phyloP scores from a whole-genome alignment of 2,113 vertebrate genomes.

The Megaleporinus macrocephalus region DNA sequence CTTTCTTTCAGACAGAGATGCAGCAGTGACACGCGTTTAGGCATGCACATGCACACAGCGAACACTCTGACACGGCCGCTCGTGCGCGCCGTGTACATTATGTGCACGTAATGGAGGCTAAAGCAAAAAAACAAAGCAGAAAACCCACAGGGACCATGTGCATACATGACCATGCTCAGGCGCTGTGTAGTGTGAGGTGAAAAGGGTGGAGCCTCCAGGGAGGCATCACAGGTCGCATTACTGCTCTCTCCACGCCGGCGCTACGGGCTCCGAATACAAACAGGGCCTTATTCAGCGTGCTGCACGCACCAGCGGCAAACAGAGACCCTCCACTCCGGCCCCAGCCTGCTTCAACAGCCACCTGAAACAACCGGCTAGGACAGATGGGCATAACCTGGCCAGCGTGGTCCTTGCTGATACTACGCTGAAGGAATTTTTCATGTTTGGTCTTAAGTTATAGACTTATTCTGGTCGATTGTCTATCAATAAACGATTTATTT shows the following conservation, averaged over 20 bases:
- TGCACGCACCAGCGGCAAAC: conserved; percentile 27
- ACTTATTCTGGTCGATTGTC: no score
- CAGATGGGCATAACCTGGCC: background rate
- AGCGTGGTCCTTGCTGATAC: no score
- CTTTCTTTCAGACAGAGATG: background rate
- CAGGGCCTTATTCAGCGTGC: conserved; percentile 57
- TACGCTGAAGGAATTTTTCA: background rate
- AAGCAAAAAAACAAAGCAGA: conserved; percentile 1
- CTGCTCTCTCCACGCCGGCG: conserved; percentile 15
- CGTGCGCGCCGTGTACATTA: background rate
- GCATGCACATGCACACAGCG: conserved; percentile 14
- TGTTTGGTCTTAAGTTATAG: no score
- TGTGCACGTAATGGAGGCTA: background rate
- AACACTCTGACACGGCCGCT: background rate
- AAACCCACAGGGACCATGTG: background rate
- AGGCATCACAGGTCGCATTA: conserved; percentile 46
- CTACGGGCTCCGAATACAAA: conserved; percentile 44
- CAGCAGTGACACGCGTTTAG: background rate
- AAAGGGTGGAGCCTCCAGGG: conserved; percentile 34
- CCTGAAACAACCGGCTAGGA: conserved; percentile 54
- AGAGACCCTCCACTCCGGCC: conserved; percentile 3
- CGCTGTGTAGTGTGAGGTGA: conserved; percentile 3
- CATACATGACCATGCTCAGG: conserved; percentile 30
- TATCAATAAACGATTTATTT: no score
- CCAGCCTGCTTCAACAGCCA: conserved; percentile 32